These are phyloP conservation scores for Drosophila persimilis DNA, from an alignment of 1,140 invertebrate genomes.

Conservation along the genomic window DNA sequence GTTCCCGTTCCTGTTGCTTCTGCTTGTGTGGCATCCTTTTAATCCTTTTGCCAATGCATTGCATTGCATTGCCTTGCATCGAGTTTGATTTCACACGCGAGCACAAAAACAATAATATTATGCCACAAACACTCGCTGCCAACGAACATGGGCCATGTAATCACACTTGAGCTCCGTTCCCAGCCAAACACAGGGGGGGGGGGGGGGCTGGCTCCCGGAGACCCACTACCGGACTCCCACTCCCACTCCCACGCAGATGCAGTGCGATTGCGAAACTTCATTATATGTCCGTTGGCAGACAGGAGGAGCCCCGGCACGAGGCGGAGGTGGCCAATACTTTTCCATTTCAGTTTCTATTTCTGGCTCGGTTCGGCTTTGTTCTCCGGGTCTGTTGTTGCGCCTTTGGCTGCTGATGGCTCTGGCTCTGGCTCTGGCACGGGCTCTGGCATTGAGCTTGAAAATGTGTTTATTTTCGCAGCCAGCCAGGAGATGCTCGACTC, in stretches of 20 bases:
- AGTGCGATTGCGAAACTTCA: constrained; percentile 78
- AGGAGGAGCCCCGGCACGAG: constrained; percentile 13
- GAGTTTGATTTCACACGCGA: constrained; percentile 80
- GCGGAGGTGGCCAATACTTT: constrained; percentile 54
- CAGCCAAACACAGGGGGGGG: constrained; percentile 1
- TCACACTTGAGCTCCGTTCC: constrained; percentile 71
- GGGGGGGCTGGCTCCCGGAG: no score
- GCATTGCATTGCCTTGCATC: constrained; percentile 73
- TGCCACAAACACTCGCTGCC: constrained; percentile 75
- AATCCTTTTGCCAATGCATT: constrained; percentile 76
- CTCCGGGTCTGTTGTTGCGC: constrained; percentile 34
- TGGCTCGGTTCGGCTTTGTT: constrained; percentile 73
- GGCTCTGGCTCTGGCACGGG: constrained; percentile 15
- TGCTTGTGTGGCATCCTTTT: constrained; percentile 61
- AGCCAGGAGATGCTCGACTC: constrained; percentile 11
- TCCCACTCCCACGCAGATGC: constrained; percentile 21
- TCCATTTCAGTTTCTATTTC: constrained; percentile 68
- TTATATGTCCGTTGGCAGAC: constrained; percentile 66
- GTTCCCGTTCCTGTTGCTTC: not conserved
- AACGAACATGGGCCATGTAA: constrained; percentile 78
- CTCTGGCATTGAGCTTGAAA: constrained; percentile 76
- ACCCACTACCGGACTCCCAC: no score
- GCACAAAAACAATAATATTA: constrained; percentile 81
- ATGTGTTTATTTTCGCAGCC: constrained; percentile 71
- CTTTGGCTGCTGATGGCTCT: constrained; percentile 32